Evolutionary conservation across 2,797 vertebrate species (phyloP).

Genomic region (Spatula versicolor): DNA sequence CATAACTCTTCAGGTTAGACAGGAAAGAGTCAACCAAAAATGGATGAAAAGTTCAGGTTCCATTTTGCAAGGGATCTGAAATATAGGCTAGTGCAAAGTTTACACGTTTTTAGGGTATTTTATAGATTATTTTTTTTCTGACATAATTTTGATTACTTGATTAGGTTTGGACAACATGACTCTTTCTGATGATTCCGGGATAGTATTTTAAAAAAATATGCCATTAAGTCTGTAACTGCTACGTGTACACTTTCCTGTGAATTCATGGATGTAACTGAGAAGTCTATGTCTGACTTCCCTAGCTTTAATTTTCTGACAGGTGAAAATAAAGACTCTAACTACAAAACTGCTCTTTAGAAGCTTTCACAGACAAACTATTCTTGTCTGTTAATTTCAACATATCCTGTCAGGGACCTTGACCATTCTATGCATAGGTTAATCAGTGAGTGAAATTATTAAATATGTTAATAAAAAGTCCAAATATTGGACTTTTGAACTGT

Average conservation of each 20-base stretch:
- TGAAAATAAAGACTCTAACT: neutral
- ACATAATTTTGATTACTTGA: neutral
- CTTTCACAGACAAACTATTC: neutral
- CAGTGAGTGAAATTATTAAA: neutral
- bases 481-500: neutral
- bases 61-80: neutral
- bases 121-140: neutral
- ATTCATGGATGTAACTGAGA: neutral
- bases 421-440: too few species aligned
- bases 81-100: neutral
- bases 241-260: neutral
- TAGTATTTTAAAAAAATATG: neutral
- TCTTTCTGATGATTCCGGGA: neutral
- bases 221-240: neutral
- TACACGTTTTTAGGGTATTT: neutral
- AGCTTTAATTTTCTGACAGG: neutral
- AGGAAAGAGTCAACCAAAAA: neutral
- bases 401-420: neutral
- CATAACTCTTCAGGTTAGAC: rapidly evolving
- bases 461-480: neutral
- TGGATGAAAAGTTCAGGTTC: neutral
- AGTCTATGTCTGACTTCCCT: neutral
- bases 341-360: neutral
- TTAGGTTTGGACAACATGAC: neutral
- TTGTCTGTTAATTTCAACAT: neutral